Conservation (phyloP, 2,797 vertebrate species). For the Lepilemur ruficaudatus region DNA sequence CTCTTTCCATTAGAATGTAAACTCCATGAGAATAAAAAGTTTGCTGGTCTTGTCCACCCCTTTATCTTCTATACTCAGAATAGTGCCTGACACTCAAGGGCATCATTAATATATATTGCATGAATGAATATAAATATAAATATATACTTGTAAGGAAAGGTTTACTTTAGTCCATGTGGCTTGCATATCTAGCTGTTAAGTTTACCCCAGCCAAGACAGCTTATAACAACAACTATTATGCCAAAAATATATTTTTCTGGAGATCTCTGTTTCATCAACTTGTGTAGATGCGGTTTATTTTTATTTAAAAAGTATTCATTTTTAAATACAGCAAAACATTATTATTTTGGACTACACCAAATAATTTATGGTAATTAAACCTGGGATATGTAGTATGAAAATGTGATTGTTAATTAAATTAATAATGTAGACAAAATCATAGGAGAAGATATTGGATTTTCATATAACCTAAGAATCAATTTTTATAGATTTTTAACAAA, state of each 20-base stretch:
- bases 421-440: neutral
- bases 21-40: neutral
- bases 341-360: constrained; percentile 2
- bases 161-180: neutral
- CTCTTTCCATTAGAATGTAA: neutral
- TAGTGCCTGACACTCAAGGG: neutral
- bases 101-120: constrained; percentile 1
- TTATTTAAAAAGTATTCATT: neutral
- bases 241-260: neutral
- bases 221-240: neutral
- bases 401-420: constrained; percentile 17
- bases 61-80: neutral
- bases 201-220: neutral
- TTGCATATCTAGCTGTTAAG: neutral
- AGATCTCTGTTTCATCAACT: neutral
- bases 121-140: neutral
- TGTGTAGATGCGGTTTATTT: neutral
- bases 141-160: neutral
- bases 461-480: constrained; percentile 11
- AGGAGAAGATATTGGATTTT: neutral
- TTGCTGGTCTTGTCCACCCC: neutral
- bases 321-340: neutral
- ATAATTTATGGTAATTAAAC: neutral
- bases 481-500: constrained; percentile 40
- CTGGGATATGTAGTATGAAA: neutral